A percentile compares a stretch with the other conserved stretches of the same genome.
Conservation (phyloP, 2,113 vertebrate species). For the Istiophorus platypterus region DNA sequence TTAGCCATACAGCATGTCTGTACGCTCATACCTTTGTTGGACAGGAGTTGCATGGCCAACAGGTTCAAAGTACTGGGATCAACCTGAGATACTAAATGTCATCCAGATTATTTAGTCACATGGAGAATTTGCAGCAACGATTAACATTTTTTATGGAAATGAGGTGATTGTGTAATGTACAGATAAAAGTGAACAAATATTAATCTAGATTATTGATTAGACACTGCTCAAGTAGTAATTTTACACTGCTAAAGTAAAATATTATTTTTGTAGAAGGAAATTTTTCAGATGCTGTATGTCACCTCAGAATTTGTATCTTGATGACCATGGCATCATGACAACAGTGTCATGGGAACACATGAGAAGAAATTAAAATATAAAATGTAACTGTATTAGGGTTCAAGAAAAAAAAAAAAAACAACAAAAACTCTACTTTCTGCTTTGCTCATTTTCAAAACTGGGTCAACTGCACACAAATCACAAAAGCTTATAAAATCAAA, state of each 20-base stretch:
- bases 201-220: constrained; percentile 19
- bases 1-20: not conserved
- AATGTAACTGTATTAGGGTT: not conserved
- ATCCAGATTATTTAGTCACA: constrained; percentile 7
- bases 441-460: constrained; percentile 35
- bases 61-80: constrained; percentile 50
- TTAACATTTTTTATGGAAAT: not conserved
- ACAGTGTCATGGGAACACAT: constrained; percentile 11
- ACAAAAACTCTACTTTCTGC: not conserved
- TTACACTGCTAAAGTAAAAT: constrained; percentile 31
- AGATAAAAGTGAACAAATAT: not conserved
- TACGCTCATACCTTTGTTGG: constrained; percentile 47
- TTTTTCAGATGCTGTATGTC: constrained; percentile 34
- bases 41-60: constrained; percentile 29
- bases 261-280: constrained; percentile 4
- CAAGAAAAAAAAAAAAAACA: not conserved
- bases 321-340: constrained; percentile 28
- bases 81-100: constrained; percentile 39
- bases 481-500: constrained; percentile 54
- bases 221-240: constrained; percentile 13
- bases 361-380: constrained; percentile 19
- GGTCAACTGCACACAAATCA: constrained; percentile 49
- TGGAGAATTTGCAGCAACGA: not conserved
- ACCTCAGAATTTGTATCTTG: constrained; percentile 40
- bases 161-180: not conserved